These are phyloP conservation scores for Thysanoteuthis rhombus DNA, from an alignment of 2,888 invertebrate genomes.

Conservation along the genomic window DNA sequence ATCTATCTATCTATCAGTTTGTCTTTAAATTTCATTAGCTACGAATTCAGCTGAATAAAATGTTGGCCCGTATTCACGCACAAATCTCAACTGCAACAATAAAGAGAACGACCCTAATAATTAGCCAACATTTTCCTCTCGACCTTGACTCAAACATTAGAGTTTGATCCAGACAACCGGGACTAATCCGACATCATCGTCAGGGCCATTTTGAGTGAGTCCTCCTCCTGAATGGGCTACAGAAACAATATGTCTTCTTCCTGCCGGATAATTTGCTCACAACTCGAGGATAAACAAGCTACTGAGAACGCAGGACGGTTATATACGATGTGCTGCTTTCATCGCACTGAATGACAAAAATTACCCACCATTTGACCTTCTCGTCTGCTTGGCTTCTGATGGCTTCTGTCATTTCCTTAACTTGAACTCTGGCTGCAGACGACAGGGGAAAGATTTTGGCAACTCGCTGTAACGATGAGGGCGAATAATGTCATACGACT, in stretches of 20 bases:
- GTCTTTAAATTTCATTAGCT: too few species aligned
- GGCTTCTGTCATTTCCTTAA: not conserved
- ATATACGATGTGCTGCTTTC: not conserved
- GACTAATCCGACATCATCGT: not conserved
- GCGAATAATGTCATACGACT: not conserved
- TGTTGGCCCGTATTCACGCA: too few species aligned
- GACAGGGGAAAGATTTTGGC: not conserved
- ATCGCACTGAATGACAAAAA: not conserved
- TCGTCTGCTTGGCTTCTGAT: not conserved
- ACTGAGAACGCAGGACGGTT: not conserved
- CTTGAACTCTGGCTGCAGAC: not conserved
- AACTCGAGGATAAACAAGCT: not conserved
- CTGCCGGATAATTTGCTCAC: not conserved
- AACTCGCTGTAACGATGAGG: not conserved
- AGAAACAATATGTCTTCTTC: not conserved
- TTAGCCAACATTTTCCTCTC: not conserved
- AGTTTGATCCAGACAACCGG: not conserved
- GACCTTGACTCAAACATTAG: not conserved
- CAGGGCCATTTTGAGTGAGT: not conserved
- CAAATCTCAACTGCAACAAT: too few species aligned
- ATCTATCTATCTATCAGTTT: too few species aligned
- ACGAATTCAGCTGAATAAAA: too few species aligned
- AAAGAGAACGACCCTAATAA: not conserved
- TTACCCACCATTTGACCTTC: not conserved
- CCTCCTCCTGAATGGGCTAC: not conserved